Evolutionary conservation across 2,797 vertebrate genomes (phyloP).

Genomic region (Anolis apletophallus): DNA sequence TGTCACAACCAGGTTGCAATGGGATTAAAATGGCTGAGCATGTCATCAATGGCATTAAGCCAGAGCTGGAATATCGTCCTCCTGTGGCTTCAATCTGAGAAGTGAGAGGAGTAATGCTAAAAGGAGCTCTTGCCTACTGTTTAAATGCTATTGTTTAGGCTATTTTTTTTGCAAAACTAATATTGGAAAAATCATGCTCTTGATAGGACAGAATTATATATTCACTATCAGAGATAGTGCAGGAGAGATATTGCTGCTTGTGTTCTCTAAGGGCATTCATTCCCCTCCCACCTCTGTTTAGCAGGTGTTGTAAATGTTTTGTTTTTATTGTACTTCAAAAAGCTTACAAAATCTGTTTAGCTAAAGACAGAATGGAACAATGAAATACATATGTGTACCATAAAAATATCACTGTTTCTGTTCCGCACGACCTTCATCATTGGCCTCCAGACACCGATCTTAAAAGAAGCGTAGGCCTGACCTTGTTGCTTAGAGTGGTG

Average conservation of each 20-base stretch:
- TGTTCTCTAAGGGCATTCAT: neutral
- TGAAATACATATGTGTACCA: neutral
- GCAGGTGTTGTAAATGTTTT: neutral
- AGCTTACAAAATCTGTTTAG: neutral
- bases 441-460: neutral
- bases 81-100: neutral
- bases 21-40: too few relatives aligned
- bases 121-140: neutral
- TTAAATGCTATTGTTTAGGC: neutral
- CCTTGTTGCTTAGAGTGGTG: neutral
- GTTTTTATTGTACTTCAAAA: neutral
- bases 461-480: neutral
- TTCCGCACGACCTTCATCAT: neutral
- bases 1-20: too few relatives aligned
- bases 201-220: neutral
- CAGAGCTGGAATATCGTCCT: too few relatives aligned
- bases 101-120: neutral
- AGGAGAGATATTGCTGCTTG: neutral
- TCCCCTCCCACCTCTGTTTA: too few relatives aligned
- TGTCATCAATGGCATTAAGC: too few relatives aligned
- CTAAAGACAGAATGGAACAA: neutral
- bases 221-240: neutral
- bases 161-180: neutral
- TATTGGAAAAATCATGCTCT: neutral
- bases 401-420: neutral